A percentile compares a stretch with the other conserved stretches of the same genome.
Evolutionary conservation across 2,888 invertebrate genomes (phyloP).

Genomic region (Odontothrips loti): DNA sequence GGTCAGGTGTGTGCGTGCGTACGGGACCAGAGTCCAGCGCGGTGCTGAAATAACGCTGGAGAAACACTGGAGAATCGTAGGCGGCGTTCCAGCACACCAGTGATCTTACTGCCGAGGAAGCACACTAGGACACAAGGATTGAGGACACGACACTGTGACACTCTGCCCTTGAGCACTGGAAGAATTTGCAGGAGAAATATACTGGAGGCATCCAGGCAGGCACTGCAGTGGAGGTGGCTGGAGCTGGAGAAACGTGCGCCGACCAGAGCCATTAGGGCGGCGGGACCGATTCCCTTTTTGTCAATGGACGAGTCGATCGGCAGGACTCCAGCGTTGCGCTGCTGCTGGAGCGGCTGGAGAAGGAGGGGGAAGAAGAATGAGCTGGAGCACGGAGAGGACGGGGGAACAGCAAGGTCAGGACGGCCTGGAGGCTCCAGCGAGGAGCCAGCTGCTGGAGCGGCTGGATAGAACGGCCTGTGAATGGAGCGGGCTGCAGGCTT

Average conservation of each 20-base stretch:
- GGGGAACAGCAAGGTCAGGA: not conserved
- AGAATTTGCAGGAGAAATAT: not conserved
- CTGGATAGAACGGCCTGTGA: not conserved
- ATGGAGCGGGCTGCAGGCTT: not conserved
- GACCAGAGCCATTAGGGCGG: not conserved
- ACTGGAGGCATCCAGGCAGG: not conserved
- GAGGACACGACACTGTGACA: no score
- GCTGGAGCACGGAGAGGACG: not conserved
- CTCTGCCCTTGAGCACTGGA: no score
- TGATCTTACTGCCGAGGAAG: no score
- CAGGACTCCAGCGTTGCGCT: not conserved
- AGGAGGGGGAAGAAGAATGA: not conserved
- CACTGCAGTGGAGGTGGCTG: no score
- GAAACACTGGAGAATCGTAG: not conserved
- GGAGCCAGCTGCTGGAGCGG: not conserved
- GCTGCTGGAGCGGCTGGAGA: not conserved
- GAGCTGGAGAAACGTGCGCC: not conserved
- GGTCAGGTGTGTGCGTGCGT: not conserved
- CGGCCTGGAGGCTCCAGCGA: not conserved
- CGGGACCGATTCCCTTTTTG: not conserved
- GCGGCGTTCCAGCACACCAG: no score
- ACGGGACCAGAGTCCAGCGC: not conserved
- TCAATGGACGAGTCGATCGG: conserved; percentile 5
- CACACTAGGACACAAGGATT: no score
- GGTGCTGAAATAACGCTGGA: not conserved